Evolutionary conservation across 2,797 vertebrate species (phyloP).

Genomic region (Schizopygopsis malacanthus): DNA sequence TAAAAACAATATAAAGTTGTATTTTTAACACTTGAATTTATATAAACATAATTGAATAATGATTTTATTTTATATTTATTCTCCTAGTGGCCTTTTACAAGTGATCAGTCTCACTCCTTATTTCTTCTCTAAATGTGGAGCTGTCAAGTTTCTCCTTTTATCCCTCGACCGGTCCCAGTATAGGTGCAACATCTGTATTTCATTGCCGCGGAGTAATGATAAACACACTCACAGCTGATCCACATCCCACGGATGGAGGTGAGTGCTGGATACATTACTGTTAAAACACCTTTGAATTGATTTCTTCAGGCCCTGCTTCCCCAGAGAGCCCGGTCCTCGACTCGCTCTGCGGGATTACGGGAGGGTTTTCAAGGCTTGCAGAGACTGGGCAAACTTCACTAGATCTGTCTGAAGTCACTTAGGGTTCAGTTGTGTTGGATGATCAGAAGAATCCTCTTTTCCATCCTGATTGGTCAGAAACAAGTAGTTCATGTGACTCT

Average conservation of each 20-base stretch:
- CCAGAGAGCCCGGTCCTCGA: not conserved
- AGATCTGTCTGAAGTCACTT: slow-evolving; percentile 40
- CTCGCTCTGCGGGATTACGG: not conserved
- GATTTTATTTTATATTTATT: not conserved
- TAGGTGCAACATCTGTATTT: slow-evolving; percentile 36
- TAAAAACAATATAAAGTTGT: not conserved
- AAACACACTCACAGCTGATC: slow-evolving; percentile 37
- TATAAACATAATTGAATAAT: no score
- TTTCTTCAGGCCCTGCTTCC: slow-evolving; percentile 32
- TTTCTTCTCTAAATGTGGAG: not conserved
- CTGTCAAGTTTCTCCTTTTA: slow-evolving; percentile 11
- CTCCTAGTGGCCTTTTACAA: not conserved
- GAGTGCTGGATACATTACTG: slow-evolving; percentile 26
- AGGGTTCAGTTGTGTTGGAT: not conserved
- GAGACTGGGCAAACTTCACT: slow-evolving; percentile 35
- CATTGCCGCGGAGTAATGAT: slow-evolving; percentile 19
- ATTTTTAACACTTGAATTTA: not conserved
- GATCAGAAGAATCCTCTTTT: not conserved
- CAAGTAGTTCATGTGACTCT: not conserved
- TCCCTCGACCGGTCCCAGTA: not conserved
- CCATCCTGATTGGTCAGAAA: not conserved
- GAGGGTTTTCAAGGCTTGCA: slow-evolving; percentile 19
- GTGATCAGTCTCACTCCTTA: not conserved
- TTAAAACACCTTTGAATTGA: no score
- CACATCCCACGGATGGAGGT: slow-evolving; percentile 22